Evolutionary conservation across 2,888 invertebrate species (phyloP), one percentile per base, ranked within the genome.

Genomic region (Papilio gigon): DNA sequence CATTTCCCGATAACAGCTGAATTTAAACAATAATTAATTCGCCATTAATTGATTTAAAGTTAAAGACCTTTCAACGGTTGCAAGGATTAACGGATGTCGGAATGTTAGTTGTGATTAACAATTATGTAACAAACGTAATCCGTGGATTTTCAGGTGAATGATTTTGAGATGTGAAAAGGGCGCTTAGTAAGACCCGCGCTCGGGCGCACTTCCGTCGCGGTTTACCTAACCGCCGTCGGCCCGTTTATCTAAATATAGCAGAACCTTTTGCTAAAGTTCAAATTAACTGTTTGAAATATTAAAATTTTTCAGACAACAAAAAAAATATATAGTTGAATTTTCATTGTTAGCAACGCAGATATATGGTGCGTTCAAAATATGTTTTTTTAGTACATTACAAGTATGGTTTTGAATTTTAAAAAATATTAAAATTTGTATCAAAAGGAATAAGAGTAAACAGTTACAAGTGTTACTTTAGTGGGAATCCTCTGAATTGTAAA

Each of bases 171-270:
- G 30, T 30, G n/a, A 53, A 56, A 56, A 30, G 53, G 12, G 30
- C 53, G 12, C 27, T 65, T 56, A 65, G 53, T 27, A 12, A 65
- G 40, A 14, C 30, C 42, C 5, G 4, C 11, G n/a, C 42, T 30
- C 58, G n/a, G 42, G 27, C 40, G 40, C 33, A 58, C 65, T 65
- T 65, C 58, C 58, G 58, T 42, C 58, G 65, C 20, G 65, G 65
- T 58, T 65, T 42, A 40, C 30, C 17, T 42, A 56, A 50, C 58
- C 33, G 40, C 8, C 27, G 42, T 22, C 25, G 42, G 30, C 27
- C 8, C 9, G 58, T n/a, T 42, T 65, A 65, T 42, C 58, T 22
- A 33, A 58, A 58, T 63, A 33, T 33, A 30, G 44, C 20, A 33
- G 20, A 44, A 63, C 44, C n/a, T 40, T 40, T 27, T 22, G 17